phyloP scores from a whole-genome alignment of 2,888 invertebrate genomes.

The Tenthredo mesomela region DNA sequence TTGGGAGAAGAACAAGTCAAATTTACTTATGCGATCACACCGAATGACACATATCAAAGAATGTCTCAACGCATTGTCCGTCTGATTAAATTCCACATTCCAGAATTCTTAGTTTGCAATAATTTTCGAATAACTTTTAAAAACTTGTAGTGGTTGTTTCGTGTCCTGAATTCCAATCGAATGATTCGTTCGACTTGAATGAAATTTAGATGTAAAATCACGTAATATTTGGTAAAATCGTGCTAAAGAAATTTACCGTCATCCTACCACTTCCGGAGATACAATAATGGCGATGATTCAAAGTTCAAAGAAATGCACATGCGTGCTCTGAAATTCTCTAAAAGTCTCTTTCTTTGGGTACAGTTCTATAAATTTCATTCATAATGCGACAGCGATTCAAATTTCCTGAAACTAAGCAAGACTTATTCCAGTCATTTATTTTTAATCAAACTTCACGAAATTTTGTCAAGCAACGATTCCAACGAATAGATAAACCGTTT shows the following conservation, averaged over 20 bases:
- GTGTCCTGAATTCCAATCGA: background rate
- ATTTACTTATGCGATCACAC: background rate
- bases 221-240: background rate
- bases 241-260: background rate
- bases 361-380: no score
- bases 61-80: background rate
- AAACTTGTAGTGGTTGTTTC: background rate
- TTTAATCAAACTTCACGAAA: background rate
- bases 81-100: background rate
- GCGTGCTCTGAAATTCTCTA: no score
- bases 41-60: background rate
- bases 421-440: background rate
- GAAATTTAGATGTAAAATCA: background rate
- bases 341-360: background rate
- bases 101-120: background rate
- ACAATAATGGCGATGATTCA: background rate
- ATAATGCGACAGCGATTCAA: background rate
- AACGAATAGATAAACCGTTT: background rate
- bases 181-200: background rate
- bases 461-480: background rate
- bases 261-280: background rate
- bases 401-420: background rate
- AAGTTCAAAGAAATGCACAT: background rate
- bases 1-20: background rate
- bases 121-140: background rate